These are phyloP conservation scores for Drosophila leontia DNA, from an alignment of 1,140 invertebrate genomes.

Conservation along the genomic window DNA sequence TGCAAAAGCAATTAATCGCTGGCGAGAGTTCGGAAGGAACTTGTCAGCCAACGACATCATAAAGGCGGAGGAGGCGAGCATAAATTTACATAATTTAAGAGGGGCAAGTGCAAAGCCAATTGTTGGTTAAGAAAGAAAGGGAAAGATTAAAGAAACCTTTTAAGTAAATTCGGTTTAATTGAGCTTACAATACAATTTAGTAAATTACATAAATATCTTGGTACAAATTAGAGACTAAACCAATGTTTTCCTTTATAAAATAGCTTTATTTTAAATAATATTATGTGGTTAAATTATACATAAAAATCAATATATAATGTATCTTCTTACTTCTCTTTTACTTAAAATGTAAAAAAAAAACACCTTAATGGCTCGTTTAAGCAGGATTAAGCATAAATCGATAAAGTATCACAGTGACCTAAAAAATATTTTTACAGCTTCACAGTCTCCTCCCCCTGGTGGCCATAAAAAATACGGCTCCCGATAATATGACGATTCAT, in stretches of 20 bases:
- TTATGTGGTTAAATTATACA: no score
- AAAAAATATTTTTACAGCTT: constrained; percentile 23
- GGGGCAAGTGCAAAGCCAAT: constrained; percentile 46
- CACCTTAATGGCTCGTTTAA: constrained; percentile 3
- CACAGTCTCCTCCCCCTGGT: not conserved
- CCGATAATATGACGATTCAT: constrained; percentile 17
- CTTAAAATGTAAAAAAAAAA: not conserved
- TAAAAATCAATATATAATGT: not conserved
- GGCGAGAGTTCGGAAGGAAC: constrained; percentile 28
- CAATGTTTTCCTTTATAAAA: not conserved
- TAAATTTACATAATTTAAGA: constrained; percentile 73
- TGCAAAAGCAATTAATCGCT: constrained; percentile 71
- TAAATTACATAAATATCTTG: not conserved
- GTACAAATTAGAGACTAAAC: no score
- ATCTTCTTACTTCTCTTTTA: no score
- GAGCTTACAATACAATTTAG: no score
- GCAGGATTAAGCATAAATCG: not conserved
- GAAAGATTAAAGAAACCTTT: not conserved
- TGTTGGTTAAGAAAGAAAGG: constrained; percentile 20
- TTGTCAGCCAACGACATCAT: constrained; percentile 20
- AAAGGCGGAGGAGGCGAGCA: constrained; percentile 62
- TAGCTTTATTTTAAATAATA: not conserved
- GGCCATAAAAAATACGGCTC: constrained; percentile 29
- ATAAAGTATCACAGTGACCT: not conserved
- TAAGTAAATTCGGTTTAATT: not conserved